phyloP scores from a whole-genome alignment of 2,888 invertebrate species.

The Parnassius glacialis region DNA sequence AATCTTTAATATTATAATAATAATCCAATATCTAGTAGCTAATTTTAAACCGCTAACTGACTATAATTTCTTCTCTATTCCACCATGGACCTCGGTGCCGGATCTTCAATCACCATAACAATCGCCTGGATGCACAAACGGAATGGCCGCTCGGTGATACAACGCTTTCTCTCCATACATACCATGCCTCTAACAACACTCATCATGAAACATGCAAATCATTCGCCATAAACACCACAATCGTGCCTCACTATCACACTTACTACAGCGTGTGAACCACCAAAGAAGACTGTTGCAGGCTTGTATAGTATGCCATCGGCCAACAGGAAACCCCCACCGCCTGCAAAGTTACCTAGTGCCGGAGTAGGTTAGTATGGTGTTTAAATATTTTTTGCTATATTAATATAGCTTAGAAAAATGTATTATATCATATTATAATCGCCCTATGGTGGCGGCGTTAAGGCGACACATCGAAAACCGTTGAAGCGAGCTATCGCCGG shows the following conservation, averaged over 20 bases:
- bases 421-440: too few species aligned
- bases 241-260: not conserved
- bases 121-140: conserved; percentile 13
- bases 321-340: conserved; percentile 67
- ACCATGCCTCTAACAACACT: conserved; percentile 9
- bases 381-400: not conserved
- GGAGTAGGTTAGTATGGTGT: conserved; percentile 55
- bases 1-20: too few species aligned
- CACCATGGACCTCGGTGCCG: conserved; percentile 28
- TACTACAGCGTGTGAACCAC: conserved; percentile 58
- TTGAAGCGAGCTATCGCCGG: too few species aligned
- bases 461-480: too few species aligned
- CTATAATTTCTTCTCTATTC: conserved; percentile 23
- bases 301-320: conserved; percentile 63
- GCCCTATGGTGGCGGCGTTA: too few species aligned
- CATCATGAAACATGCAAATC: not conserved
- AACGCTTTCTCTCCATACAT: conserved; percentile 8
- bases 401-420: too few species aligned
- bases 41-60: conserved; percentile 20
- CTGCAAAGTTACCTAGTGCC: conserved; percentile 55
- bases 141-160: conserved; percentile 2
- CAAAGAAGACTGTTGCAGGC: conserved; percentile 60
- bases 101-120: conserved; percentile 16
- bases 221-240: conserved; percentile 7
- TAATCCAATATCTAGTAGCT: not conserved